Base-by-base conservation (phyloP, 2,113 vertebrate genomes). In the Phasianus colchicus region DNA sequence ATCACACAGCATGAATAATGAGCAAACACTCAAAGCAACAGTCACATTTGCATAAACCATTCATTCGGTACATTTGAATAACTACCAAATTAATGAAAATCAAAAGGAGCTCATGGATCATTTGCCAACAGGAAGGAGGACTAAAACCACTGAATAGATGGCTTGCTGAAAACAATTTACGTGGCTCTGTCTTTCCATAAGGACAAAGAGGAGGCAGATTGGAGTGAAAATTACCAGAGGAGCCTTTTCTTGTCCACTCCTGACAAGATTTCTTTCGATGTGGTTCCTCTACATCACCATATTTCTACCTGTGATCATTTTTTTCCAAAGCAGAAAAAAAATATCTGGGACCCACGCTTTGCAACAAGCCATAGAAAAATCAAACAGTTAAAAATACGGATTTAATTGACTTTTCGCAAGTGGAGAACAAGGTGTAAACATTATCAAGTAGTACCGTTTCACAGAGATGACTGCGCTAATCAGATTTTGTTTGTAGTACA, bases 31-130 rank as follows among this genome's bases (percentile, higher is more conserved):
- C 60, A 83, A 77, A 97, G 79, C 75, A 91, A 83, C 64, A 88
- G 87, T 83, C 75, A 40, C 77, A 93, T 96, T 95, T 95, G 72
- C 95, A 95, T 96, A 96, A 95, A 58, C 64, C 89, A 89, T 93
- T 95, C 91, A 91, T 88, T 86, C 8, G 5, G 18, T 65, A 64
- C 57, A 60, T 91, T 92, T 95, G 69, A 95, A 89, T 88, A 95
- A 80, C 89, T 52, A 88, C 72, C 60, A 86, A 90, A 94, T 95
- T 92, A 93, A 91, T 92, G 91, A 91, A 90, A 94, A 83, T 76
- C 70, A 73, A 94, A 93, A 94, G 69, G 85, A 72, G 71, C 30
- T 48, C 83, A 91, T 83, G 93, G 79, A 71, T 92, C 88, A 94
- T 90, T 94, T 91, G 52, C 27, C 50, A 96, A 79, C 65, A 91